Conservation (phyloP, 1,140 invertebrate genomes). For the Drosophila setifemur region DNA sequence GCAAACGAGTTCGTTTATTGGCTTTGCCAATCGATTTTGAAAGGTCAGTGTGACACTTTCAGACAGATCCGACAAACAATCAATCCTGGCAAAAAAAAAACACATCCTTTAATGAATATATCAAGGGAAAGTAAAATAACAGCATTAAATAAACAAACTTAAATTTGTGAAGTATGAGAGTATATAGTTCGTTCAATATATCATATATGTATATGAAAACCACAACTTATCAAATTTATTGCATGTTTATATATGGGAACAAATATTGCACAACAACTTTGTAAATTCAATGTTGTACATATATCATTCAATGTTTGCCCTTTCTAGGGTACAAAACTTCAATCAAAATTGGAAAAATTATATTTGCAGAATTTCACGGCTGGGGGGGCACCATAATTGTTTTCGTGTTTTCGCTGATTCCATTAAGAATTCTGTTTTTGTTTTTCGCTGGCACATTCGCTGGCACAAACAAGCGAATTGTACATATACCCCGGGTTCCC, state of each 20-base stretch:
- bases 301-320: too few relatives aligned
- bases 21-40: conserved; percentile 21
- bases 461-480: conserved; percentile 13
- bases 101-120: background rate
- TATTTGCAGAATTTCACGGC: background rate
- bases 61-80: background rate
- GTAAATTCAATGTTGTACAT: too few relatives aligned
- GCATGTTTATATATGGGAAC: too few relatives aligned
- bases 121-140: background rate
- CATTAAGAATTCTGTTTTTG: conserved; percentile 43
- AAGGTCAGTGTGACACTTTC: conserved; percentile 12
- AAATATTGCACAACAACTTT: too few relatives aligned
- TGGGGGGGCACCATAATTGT: conserved; percentile 10
- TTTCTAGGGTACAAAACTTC: background rate
- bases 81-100: background rate
- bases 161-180: too few relatives aligned
- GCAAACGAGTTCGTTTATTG: conserved; percentile 37
- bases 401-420: conserved; percentile 26
- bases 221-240: too few relatives aligned
- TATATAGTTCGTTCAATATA: too few relatives aligned
- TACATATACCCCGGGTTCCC: conserved; percentile 4
- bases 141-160: background rate
- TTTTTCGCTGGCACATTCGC: conserved; percentile 35
- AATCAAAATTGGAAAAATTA: conserved; percentile 19
- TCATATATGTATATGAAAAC: too few relatives aligned